Base-by-base conservation (phyloP, 2,113 vertebrate species). In the Eulacestoma nigropectus region DNA sequence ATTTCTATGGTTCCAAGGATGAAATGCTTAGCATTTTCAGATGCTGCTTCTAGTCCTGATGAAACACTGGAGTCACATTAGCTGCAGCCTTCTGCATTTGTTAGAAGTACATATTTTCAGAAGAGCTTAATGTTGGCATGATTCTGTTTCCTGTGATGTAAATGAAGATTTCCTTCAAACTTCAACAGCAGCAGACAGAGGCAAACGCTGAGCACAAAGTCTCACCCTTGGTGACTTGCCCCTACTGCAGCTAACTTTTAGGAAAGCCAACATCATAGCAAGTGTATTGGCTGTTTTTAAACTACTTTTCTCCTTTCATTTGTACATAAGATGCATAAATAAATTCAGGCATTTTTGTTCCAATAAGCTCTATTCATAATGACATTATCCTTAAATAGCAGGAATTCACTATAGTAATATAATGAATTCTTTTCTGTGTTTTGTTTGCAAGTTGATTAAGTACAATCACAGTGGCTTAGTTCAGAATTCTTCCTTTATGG, bases 401-500 rank as follows among this genome's bases (percentile, higher is more conserved):
- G 87, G 72, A 96, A 84, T 75, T 89, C 56, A 52, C 55, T 86
- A 25, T 63, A 95, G 81, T 85, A 60, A n/a, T 86, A 83, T 70
- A 91, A 95, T 87, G 79, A 96, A 96, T 94, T 73, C 63, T 68
- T 97, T 96, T 96, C 96, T 97, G 47, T 86, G 42, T 62, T 64
- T 79, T 67, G 57, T 44, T 96, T 88, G 73, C 87, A 65, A 96
- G 73, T 77, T 89, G 95, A 94, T 96, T 89, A 97, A 93, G 68
- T 91, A 84, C 75, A 80, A 94, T 94, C 93, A 96, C 94, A 96
- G 89, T 82, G 59, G 76, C 92, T 96, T 91, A 62, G 88, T 96
- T 97, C 76, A 94, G 73, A 81, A 72, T 85, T 94, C 80, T 75
- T 94, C 88, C 68, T 91, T 91, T 90, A 89, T 79, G 19, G 82